Conservation (phyloP, 2,888 invertebrate species). For the Danaus chrysippus region DNA sequence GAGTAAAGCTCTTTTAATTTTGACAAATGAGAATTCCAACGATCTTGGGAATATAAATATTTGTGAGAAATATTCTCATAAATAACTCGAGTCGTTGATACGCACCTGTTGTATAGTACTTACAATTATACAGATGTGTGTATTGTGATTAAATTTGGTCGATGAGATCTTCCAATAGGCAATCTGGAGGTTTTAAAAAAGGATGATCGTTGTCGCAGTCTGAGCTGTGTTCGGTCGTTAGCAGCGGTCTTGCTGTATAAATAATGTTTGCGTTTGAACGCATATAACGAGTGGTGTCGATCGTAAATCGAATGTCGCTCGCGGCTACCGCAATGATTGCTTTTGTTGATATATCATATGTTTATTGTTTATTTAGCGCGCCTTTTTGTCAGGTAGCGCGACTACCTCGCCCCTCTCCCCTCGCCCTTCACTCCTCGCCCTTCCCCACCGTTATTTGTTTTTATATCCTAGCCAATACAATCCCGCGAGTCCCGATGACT, state of each 20-base stretch:
- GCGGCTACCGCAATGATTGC: constrained; percentile 60
- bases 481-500: not conserved
- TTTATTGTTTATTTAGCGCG: constrained; percentile 67
- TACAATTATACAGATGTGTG: not conserved
- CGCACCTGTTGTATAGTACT: not conserved
- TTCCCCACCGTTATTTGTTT: not conserved
- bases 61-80: constrained; percentile 16
- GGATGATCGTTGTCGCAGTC: not conserved
- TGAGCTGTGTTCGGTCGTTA: constrained; percentile 9
- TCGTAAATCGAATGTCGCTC: constrained; percentile 55
- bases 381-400: constrained; percentile 62
- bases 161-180: not conserved
- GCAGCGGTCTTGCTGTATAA: constrained; percentile 21
- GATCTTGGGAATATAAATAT: constrained; percentile 22
- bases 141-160: constrained; percentile 1
- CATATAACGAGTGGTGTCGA: constrained; percentile 40
- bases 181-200: constrained; percentile 2
- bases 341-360: constrained; percentile 66
- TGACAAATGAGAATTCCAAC: constrained; percentile 19
- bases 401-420: constrained; percentile 24
- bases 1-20: constrained; percentile 21
- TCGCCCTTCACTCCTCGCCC: constrained; percentile 20
- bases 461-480: not conserved
- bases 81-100: not conserved
- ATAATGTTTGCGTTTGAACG: constrained; percentile 17